Conservation (phyloP, 2,113 vertebrate species). For the Antigone vipio region DNA sequence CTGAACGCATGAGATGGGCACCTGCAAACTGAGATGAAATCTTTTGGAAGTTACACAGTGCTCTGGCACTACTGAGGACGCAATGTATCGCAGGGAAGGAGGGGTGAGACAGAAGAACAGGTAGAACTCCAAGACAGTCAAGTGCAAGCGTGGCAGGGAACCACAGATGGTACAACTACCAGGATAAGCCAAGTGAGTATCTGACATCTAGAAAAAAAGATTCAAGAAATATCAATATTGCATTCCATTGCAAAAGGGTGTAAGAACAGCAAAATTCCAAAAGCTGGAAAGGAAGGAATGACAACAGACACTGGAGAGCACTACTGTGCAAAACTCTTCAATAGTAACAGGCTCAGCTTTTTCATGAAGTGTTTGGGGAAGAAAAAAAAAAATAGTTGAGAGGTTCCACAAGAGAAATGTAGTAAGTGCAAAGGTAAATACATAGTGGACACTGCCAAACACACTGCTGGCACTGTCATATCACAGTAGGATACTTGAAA, state of each 20-base stretch:
- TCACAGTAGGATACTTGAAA: neutral
- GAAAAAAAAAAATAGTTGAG: neutral
- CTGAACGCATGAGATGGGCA: neutral
- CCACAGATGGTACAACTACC: fast-evolving
- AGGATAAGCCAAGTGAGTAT: neutral
- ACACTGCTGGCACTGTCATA: neutral
- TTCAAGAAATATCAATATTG: neutral
- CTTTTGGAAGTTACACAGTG: neutral
- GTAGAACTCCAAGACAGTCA: neutral
- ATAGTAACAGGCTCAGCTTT: neutral
- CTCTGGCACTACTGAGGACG: neutral
- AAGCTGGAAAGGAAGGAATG: neutral
- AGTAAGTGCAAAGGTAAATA: neutral
- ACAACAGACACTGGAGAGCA: neutral
- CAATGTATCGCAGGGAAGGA: neutral
- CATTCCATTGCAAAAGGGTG: neutral
- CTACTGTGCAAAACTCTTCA: neutral
- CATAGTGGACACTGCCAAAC: neutral
- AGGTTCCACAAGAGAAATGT: neutral
- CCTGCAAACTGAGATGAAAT: neutral
- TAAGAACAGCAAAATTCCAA: neutral
- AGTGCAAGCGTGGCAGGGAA: neutral
- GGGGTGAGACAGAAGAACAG: neutral
- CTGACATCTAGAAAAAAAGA: neutral
- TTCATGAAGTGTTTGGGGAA: neutral